Percentiles rank a stretch among this genome's conserved stretches.
Evolutionary conservation across 1,140 invertebrate species (phyloP).

Genomic region (Thaumatotibia leucotreta): DNA sequence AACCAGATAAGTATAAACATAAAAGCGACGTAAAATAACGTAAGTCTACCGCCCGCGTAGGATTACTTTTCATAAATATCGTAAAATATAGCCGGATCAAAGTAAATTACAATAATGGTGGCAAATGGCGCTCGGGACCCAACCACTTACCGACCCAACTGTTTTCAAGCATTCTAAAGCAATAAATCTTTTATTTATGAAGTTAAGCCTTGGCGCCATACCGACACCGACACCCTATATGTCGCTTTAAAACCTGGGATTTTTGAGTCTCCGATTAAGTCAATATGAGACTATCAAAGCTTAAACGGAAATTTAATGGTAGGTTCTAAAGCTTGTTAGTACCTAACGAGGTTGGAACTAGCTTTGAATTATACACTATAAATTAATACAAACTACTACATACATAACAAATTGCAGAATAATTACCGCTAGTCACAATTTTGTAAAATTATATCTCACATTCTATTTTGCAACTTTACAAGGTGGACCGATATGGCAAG

Average conservation of each 20-base stretch:
- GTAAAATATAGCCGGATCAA: constrained; percentile 6
- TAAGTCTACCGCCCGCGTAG: not conserved
- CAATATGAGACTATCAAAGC: not conserved
- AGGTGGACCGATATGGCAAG: too few relatives aligned
- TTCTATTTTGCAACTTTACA: not conserved
- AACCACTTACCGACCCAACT: not conserved
- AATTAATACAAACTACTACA: not conserved
- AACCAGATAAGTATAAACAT: not conserved
- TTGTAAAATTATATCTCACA: not conserved
- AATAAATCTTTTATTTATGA: constrained; percentile 9
- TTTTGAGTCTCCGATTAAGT: not conserved
- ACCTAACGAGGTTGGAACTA: not conserved
- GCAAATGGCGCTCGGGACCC: not conserved
- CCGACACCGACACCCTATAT: not conserved
- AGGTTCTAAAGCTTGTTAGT: not conserved
- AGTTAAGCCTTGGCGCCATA: constrained; percentile 4
- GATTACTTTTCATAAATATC: not conserved
- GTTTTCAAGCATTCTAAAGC: not conserved
- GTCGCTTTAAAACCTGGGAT: not conserved
- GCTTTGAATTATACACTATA: not conserved
- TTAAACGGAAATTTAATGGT: not conserved
- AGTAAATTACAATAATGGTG: constrained; percentile 12
- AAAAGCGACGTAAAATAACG: not conserved
- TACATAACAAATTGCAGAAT: not conserved
- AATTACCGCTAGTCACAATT: not conserved